phyloP scores from a whole-genome alignment of 2,888 invertebrate genomes.

The Epiperipatus broadwayi region DNA sequence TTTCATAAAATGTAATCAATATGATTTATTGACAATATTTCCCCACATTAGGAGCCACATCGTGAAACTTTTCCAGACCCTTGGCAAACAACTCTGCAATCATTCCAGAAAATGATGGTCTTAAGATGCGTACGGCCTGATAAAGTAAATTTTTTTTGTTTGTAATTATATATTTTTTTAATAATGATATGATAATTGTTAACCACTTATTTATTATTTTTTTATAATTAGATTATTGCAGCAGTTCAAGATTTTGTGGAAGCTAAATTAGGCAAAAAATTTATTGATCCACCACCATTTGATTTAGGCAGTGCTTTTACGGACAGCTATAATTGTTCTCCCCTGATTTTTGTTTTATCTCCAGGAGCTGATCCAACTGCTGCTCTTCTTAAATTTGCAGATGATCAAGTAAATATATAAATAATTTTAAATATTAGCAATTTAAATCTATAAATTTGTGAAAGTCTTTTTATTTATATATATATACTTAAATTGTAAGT shows the following conservation, averaged over 20 bases:
- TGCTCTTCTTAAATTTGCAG: constrained; percentile 31
- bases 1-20: too few relatives aligned
- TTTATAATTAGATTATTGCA: constrained; percentile 24
- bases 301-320: constrained; percentile 29
- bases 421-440: too few relatives aligned
- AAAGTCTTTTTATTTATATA: too few relatives aligned
- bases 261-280: constrained; percentile 28
- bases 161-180: background rate
- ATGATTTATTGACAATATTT: background rate
- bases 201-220: background rate
- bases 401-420: constrained; percentile 30
- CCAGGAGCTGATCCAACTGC: constrained; percentile 32
- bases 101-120: constrained; percentile 29
- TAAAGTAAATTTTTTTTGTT: constrained; percentile 23
- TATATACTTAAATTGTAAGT: too few relatives aligned
- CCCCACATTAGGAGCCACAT: constrained; percentile 23
- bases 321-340: constrained; percentile 29
- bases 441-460: too few relatives aligned
- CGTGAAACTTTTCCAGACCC: constrained; percentile 20
- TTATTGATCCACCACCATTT: constrained; percentile 32
- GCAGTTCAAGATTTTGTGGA: constrained; percentile 30
- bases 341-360: constrained; percentile 30
- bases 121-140: constrained; percentile 31
- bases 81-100: constrained; percentile 26
- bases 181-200: background rate